Percentiles rank a stretch among this genome's conserved stretches.
These are phyloP conservation scores for Agapostemon virescens DNA, from an alignment of 2,888 invertebrate species.

Conservation along the genomic window DNA sequence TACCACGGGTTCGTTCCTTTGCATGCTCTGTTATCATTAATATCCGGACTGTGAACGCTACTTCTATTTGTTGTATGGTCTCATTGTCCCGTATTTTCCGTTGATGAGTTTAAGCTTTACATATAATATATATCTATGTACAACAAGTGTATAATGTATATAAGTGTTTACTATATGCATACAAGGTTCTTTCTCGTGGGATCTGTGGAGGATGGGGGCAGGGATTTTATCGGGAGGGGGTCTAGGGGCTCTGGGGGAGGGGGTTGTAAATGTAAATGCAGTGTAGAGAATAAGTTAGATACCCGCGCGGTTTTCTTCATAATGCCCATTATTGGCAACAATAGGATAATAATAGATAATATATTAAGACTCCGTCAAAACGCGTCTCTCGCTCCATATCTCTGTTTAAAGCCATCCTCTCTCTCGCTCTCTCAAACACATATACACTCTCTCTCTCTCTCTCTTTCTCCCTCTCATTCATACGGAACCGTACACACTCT, in stretches of 20 bases:
- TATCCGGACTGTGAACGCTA: neutral
- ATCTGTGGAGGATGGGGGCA: slow-evolving; percentile 9
- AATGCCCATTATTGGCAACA: slow-evolving; percentile 80
- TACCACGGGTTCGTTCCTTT: slow-evolving; percentile 49
- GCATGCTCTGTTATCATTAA: slow-evolving; percentile 16
- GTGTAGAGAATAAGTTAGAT: slow-evolving; percentile 76
- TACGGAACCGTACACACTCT: neutral
- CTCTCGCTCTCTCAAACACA: slow-evolving; percentile 9
- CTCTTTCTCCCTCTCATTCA: neutral
- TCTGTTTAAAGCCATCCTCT: slow-evolving; percentile 9
- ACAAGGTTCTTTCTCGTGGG: slow-evolving; percentile 50
- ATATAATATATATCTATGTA: slow-evolving; percentile 70
- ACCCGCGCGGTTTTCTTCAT: slow-evolving; percentile 76
- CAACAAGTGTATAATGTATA: slow-evolving; percentile 69
- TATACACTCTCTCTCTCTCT: no score
- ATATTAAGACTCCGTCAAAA: slow-evolving; percentile 73
- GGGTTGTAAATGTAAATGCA: slow-evolving; percentile 64
- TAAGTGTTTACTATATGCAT: slow-evolving; percentile 65
- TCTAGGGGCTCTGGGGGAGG: neutral
- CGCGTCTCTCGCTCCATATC: slow-evolving; percentile 27
- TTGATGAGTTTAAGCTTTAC: slow-evolving; percentile 67
- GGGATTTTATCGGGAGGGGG: neutral
- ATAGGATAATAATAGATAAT: slow-evolving; percentile 79
- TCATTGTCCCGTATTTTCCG: slow-evolving; percentile 7
- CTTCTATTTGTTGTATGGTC: slow-evolving; percentile 17